phyloP scores from a whole-genome alignment of 1,140 invertebrate genomes.

The Drosophila chauvacae region DNA sequence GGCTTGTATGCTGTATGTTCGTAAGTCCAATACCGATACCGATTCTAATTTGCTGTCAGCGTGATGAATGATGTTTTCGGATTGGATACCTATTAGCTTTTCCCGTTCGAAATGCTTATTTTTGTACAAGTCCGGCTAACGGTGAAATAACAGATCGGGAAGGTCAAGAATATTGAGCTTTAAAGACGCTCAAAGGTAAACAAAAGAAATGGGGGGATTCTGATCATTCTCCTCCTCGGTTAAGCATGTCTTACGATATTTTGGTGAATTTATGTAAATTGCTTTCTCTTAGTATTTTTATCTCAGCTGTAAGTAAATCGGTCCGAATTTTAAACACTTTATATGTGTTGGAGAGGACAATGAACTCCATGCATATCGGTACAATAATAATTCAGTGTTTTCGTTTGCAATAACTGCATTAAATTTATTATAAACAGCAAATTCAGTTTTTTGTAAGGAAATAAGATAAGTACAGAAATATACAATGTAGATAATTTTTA shows the following conservation, averaged over 20 bases:
- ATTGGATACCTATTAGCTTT: slow-evolving; percentile 28
- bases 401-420: background rate
- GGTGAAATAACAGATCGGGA: slow-evolving; percentile 22
- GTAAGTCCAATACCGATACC: slow-evolving; percentile 10
- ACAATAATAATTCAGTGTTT: background rate
- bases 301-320: background rate
- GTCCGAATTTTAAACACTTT: background rate
- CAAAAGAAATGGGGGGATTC: background rate
- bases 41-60: slow-evolving; percentile 37
- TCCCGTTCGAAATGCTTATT: slow-evolving; percentile 36
- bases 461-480: no score
- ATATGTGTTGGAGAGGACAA: background rate
- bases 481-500: no score
- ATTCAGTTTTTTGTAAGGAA: no score
- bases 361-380: slow-evolving; percentile 6
- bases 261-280: background rate
- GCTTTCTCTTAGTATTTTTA: background rate
- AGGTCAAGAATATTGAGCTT: slow-evolving; percentile 31
- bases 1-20: background rate
- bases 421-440: background rate
- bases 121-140: slow-evolving; percentile 29
- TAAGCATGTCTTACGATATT: no score
- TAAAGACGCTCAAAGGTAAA: slow-evolving; percentile 10
- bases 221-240: background rate
- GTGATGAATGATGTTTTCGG: slow-evolving; percentile 36